Evolutionary conservation across 64 coral and sea anemone species (phyloP).

Genomic region (Montipora foliosa): DNA sequence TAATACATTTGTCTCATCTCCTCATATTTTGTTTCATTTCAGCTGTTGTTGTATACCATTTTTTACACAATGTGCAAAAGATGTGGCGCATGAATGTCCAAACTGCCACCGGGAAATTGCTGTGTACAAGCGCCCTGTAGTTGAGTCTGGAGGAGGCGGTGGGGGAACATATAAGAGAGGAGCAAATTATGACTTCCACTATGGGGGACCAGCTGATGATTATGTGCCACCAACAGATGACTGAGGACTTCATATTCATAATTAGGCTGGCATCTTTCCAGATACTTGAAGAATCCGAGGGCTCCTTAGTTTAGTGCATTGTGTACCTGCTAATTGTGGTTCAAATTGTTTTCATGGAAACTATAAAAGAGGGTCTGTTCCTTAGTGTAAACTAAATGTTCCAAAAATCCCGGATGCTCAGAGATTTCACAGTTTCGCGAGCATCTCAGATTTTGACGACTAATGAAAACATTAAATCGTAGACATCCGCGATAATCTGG

Average conservation of each 20-base stretch:
- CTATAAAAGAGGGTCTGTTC: no score
- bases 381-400: no score
- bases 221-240: slow-evolving; percentile 41
- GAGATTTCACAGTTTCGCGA: no score
- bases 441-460: neutral
- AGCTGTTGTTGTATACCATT: slow-evolving; percentile 73
- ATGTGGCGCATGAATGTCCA: slow-evolving; percentile 53
- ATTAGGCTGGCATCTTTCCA: no score
- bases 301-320: no score
- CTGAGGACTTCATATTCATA: neutral
- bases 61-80: slow-evolving; percentile 59
- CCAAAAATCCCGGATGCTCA: no score
- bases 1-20: neutral
- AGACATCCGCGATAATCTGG: no score
- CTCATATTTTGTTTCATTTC: neutral
- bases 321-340: no score
- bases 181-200: neutral
- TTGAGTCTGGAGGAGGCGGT: slow-evolving; percentile 45
- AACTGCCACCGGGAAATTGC: slow-evolving; percentile 43
- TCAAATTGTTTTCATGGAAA: no score
- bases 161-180: neutral
- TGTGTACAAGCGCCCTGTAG: slow-evolving; percentile 20
- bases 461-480: no score
- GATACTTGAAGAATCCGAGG: no score
- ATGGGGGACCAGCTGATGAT: slow-evolving; percentile 24